phyloP scores from a whole-genome alignment of 64 coral and sea anemone species.

The Catalaphyllia jardinei region DNA sequence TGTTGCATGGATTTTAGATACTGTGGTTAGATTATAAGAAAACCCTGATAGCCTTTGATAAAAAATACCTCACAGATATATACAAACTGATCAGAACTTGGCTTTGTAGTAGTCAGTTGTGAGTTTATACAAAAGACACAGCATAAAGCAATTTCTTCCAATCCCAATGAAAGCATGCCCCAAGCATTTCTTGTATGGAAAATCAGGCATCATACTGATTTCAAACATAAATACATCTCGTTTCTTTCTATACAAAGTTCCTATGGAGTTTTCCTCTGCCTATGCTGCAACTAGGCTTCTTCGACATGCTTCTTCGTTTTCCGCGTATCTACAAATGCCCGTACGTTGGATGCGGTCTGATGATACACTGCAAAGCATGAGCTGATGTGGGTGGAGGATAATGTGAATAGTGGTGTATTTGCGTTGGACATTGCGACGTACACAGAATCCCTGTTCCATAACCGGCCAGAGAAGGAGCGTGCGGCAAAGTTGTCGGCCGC shows the following conservation, averaged over 20 bases:
- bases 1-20: neutral
- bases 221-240: conserved; percentile 5
- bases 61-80: neutral
- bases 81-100: neutral
- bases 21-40: neutral
- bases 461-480: conserved; percentile 62
- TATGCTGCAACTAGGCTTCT: neutral
- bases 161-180: neutral
- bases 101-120: neutral
- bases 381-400: conserved; percentile 10
- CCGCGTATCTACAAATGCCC: conserved; percentile 56
- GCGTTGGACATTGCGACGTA: conserved; percentile 85
- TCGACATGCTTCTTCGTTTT: neutral
- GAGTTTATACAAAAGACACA: neutral
- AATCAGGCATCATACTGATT: neutral
- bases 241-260: neutral
- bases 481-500: conserved; percentile 70
- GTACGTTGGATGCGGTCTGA: conserved; percentile 89
- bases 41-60: neutral
- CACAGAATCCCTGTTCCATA: conserved; percentile 80
- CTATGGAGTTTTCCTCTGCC: neutral
- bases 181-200: neutral
- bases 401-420: conserved; percentile 82
- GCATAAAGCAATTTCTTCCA: neutral
- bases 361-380: conserved; percentile 59